A percentile compares a stretch with the other conserved stretches of the same genome.
These are phyloP conservation scores for Gambusia yucatana DNA, from an alignment of 2,797 vertebrate genomes.

Conservation along the genomic window DNA sequence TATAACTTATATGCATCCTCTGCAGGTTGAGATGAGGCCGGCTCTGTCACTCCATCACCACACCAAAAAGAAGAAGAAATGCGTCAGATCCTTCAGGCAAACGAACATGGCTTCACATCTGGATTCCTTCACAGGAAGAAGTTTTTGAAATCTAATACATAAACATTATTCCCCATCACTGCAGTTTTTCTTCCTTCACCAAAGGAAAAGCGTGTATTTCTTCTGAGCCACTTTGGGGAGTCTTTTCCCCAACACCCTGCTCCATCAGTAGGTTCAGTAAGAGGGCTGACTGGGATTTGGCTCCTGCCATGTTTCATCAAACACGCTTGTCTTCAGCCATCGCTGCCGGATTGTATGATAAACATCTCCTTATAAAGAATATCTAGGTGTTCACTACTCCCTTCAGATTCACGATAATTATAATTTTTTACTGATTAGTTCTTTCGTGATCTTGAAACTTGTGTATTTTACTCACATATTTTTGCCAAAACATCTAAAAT, in stretches of 20 bases:
- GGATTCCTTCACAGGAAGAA: slow-evolving; percentile 73
- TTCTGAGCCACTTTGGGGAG: slow-evolving; percentile 76
- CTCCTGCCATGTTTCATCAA: slow-evolving; percentile 78
- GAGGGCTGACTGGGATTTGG: slow-evolving; percentile 73
- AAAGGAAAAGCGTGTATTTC: slow-evolving; percentile 43
- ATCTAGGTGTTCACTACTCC: slow-evolving; percentile 31
- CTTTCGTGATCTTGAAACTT: background rate
- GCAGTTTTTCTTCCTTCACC: slow-evolving; percentile 46
- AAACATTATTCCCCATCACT: slow-evolving; percentile 72
- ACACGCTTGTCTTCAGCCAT: slow-evolving; percentile 65
- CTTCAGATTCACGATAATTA: slow-evolving; percentile 32
- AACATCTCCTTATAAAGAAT: slow-evolving; percentile 46
- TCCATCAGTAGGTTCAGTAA: slow-evolving; percentile 72
- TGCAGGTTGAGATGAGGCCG: slow-evolving; percentile 58
- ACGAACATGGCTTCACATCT: slow-evolving; percentile 78
- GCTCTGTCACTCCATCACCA: slow-evolving; percentile 67
- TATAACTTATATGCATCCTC: slow-evolving; percentile 54
- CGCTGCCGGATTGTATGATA: slow-evolving; percentile 65
- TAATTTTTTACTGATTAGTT: background rate
- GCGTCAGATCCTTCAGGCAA: slow-evolving; percentile 72
- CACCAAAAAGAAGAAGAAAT: slow-evolving; percentile 52
- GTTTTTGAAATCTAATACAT: slow-evolving; percentile 81
- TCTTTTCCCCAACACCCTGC: slow-evolving; percentile 66
- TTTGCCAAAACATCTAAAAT: background rate
- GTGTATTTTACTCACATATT: background rate